Evolutionary conservation across 2,113 vertebrate species (phyloP), one percentile per base, ranked within the genome.

Genomic region (Platichthys flesus): DNA sequence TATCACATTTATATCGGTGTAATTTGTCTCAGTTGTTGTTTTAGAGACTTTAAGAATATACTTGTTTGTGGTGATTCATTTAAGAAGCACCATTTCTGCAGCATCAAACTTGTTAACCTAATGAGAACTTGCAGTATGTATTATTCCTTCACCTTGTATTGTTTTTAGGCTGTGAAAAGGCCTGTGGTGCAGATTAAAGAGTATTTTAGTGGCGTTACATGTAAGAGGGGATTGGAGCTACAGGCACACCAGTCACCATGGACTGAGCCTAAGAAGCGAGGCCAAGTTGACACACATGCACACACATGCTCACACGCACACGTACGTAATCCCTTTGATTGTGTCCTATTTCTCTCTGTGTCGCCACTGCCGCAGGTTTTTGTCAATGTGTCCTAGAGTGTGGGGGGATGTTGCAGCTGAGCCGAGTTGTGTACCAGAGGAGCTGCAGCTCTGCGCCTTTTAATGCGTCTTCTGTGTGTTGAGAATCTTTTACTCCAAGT

Each of bases 321-420:
- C 60, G 26, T 55, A 74, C 78, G 28, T 86, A 85, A 88, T 91
- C 88, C 80, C 72, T 89, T 91, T 82, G 84, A 89, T 87, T 91
- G 85, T 89, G 90, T 88, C 87, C 81, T 87, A 90, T 83, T 89
- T 92, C 84, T 73, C 79, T 61, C 52, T 54, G 8, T 42, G 69
- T 76, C 56, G 74, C 62, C 52, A 65, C 40, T 47, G 85, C 84
- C 54, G 61, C 62, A 65, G 87, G 37, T 89, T 90, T 89, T 82
- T 72, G 64, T 84, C 58, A 85, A 69, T 67, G 79, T 84, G 79
- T 83, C 82, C 82, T 58, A 18, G 57, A 71, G 74, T 83, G 80
- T 75, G 71, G 67, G 74, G 77, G 74, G 67, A 59, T 74, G 72
- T 59, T 76, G 57, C n/a, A 71, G 59, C 28, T 31, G 79, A 82